Evolutionary conservation across 2,888 invertebrate species (phyloP).

Genomic region (Thelaira solivaga): DNA sequence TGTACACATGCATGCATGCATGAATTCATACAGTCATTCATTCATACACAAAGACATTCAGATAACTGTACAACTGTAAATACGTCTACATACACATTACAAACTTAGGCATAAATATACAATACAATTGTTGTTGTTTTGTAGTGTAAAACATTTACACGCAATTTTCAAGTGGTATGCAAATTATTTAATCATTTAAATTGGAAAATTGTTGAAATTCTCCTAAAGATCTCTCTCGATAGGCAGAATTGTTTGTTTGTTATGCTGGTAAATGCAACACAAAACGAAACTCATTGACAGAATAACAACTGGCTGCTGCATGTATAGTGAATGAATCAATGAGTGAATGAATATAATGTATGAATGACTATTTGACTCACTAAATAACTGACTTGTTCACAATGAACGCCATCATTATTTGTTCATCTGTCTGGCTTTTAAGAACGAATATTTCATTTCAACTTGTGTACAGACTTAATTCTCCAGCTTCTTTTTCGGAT

Average conservation of each 20-base stretch:
- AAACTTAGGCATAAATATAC: no score
- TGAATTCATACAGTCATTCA: background rate
- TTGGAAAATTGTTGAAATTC: slow-evolving; percentile 75
- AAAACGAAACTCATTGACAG: slow-evolving; percentile 31
- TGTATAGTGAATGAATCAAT: background rate
- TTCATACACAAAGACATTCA: background rate
- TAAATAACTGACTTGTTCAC: slow-evolving; percentile 33
- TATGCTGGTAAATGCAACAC: slow-evolving; percentile 26
- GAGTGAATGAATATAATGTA: background rate
- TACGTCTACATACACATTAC: background rate
- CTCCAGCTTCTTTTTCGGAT: slow-evolving; percentile 3
- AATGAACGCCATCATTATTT: slow-evolving; percentile 18
- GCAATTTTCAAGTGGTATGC: slow-evolving; percentile 75
- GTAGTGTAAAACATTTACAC: slow-evolving; percentile 69
- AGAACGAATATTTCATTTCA: slow-evolving; percentile 21
- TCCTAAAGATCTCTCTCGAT: slow-evolving; percentile 59
- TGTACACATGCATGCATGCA: background rate
- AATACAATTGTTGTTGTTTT: slow-evolving; percentile 52
- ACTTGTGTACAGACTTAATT: slow-evolving; percentile 11
- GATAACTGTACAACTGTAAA: background rate
- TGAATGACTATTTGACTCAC: slow-evolving; percentile 41
- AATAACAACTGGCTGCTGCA: slow-evolving; percentile 13
- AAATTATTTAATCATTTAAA: slow-evolving; percentile 76
- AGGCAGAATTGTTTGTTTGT: slow-evolving; percentile 37
- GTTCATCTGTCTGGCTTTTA: slow-evolving; percentile 31